phyloP scores from a whole-genome alignment of 1,140 invertebrate genomes.

The Oppia nitens region DNA sequence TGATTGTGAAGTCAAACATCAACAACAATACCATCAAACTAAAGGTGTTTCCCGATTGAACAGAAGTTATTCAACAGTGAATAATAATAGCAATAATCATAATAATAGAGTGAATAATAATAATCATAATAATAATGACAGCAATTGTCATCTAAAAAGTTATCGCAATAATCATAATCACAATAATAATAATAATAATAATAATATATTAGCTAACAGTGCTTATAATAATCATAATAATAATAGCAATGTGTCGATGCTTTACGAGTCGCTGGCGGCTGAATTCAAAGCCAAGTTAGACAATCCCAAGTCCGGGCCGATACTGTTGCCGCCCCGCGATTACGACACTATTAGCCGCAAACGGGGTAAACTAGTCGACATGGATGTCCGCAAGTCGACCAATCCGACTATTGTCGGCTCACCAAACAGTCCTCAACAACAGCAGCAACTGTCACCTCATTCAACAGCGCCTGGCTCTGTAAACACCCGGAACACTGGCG shows the following conservation, averaged over 20 bases:
- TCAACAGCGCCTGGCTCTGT: too few relatives aligned
- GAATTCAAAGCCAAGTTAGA: slow-evolving; percentile 69
- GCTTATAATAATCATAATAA: background rate
- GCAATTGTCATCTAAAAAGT: background rate
- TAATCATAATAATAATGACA: background rate
- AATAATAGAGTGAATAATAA: too few relatives aligned
- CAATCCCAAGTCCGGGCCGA: slow-evolving; percentile 40
- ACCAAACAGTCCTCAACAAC: too few relatives aligned
- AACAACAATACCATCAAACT: too few relatives aligned
- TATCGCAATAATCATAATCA: too few relatives aligned
- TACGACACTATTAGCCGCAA: slow-evolving; percentile 48
- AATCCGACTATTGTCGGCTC: background rate
- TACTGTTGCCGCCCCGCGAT: slow-evolving; percentile 73
- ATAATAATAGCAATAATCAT: too few relatives aligned
- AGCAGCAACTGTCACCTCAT: too few relatives aligned
- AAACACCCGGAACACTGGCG: too few relatives aligned
- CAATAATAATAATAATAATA: too few relatives aligned
- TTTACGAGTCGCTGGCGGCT: slow-evolving; percentile 78
- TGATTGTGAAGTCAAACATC: background rate
- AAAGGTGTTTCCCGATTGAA: background rate
- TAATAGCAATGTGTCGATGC: slow-evolving; percentile 22
- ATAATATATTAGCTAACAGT: too few relatives aligned
- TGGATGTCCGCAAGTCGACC: background rate
- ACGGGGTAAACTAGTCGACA: background rate
- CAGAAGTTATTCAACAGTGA: background rate